Evolutionary conservation across 2,113 vertebrate species (phyloP).

Genomic region (Ginglymostoma cirratum): DNA sequence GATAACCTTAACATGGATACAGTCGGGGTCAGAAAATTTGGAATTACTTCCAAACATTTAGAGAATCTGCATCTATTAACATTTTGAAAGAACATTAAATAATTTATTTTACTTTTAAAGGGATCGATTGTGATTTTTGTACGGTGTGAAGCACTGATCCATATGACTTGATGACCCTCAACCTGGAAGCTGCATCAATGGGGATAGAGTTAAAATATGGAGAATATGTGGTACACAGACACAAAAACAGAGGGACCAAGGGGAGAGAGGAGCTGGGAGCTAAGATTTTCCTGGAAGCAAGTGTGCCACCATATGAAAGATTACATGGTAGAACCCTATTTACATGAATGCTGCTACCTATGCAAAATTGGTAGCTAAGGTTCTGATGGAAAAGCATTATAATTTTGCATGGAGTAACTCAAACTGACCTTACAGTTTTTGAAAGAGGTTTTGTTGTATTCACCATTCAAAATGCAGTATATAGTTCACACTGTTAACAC

Average conservation of each 20-base stretch:
- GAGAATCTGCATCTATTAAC: neutral
- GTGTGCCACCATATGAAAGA: too few relatives aligned
- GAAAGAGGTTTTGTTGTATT: too few relatives aligned
- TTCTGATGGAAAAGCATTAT: neutral
- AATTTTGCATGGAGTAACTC: neutral
- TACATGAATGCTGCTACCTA: too few relatives aligned
- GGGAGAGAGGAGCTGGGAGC: too few relatives aligned
- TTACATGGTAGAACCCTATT: too few relatives aligned
- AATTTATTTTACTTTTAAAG: neutral
- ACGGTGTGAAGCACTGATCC: neutral
- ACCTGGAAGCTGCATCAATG: neutral
- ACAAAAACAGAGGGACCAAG: neutral
- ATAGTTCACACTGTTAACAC: too few relatives aligned
- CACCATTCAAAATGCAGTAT: too few relatives aligned
- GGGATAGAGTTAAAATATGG: neutral
- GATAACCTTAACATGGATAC: neutral
- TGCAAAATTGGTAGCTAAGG: too few relatives aligned
- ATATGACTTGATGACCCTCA: neutral
- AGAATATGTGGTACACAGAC: neutral
- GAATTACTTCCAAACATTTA: neutral
- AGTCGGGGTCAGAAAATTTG: neutral
- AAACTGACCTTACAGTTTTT: neutral
- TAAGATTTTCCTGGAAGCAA: too few relatives aligned
- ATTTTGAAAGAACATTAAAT: neutral
- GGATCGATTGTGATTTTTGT: neutral